Conservation (phyloP, 2,113 vertebrate genomes). For the Ursus arctos region DNA sequence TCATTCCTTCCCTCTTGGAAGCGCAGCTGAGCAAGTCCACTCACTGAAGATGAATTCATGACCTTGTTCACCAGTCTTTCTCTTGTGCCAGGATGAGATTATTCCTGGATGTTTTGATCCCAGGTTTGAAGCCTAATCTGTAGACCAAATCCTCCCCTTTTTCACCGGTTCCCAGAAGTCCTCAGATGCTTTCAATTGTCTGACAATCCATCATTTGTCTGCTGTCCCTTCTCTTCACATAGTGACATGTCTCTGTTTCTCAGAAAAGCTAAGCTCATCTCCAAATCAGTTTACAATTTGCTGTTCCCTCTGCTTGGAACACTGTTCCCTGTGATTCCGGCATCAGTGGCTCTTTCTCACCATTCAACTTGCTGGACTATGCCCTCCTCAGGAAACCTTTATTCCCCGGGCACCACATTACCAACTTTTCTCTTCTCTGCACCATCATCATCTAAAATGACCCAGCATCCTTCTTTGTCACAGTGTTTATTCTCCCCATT, state of each 20-base stretch:
- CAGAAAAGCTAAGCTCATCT: neutral
- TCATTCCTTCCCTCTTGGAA: neutral
- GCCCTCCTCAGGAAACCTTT: neutral
- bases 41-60: neutral
- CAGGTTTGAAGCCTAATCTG: neutral
- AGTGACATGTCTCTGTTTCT: neutral
- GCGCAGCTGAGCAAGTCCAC: accelerated
- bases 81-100: neutral
- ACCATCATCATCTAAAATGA: accelerated
- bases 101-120: neutral
- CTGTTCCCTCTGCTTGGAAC: no score
- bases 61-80: neutral
- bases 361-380: neutral
- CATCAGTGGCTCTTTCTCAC: neutral
- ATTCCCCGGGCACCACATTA: accelerated
- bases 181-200: no score
- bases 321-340: accelerated
- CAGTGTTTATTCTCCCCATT: neutral
- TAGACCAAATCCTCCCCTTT: no score
- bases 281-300: neutral
- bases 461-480: neutral
- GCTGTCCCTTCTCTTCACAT: no score
- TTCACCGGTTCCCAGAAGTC: neutral
- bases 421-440: neutral
- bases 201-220: neutral